Conservation (phyloP, 2,797 vertebrate genomes). For the Sphenodon punctatus region DNA sequence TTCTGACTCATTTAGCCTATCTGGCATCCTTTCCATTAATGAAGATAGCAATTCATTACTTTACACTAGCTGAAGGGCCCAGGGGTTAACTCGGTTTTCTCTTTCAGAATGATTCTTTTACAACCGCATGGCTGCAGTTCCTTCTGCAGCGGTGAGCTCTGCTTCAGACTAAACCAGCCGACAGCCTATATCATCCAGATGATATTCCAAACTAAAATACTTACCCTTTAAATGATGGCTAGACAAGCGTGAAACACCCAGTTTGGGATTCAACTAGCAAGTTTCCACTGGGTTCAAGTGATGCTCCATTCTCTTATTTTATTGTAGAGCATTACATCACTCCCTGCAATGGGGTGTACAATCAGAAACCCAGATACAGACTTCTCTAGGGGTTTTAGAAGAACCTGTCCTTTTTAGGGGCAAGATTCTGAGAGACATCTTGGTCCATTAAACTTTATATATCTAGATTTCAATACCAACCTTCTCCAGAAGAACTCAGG, state of each 20-base stretch:
- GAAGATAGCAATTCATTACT: constrained; percentile 71
- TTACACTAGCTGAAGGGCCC: constrained; percentile 45
- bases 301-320: constrained; percentile 38
- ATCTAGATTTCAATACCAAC: background rate
- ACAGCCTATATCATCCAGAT: constrained; percentile 58
- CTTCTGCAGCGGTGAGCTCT: constrained; percentile 49
- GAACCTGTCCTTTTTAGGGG: constrained; percentile 53
- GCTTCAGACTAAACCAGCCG: constrained; percentile 51
- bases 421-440: constrained; percentile 42
- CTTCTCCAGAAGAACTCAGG: background rate
- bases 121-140: constrained; percentile 54
- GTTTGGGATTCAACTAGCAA: constrained; percentile 56
- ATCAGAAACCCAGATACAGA: constrained; percentile 63
- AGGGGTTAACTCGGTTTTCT: constrained; percentile 68
- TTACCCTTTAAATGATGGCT: constrained; percentile 49
- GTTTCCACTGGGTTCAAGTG: constrained; percentile 50
- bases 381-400: constrained; percentile 55
- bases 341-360: constrained; percentile 61
- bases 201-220: constrained; percentile 67
- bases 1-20: constrained; percentile 61
- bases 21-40: constrained; percentile 56
- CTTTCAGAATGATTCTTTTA: constrained; percentile 57
- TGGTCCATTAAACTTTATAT: constrained; percentile 39
- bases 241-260: constrained; percentile 43
- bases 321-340: constrained; percentile 56